Evolutionary conservation across 2,888 invertebrate genomes (phyloP), one percentile per base, ranked within the genome.

Genomic region (Microctonus hyperodae): DNA sequence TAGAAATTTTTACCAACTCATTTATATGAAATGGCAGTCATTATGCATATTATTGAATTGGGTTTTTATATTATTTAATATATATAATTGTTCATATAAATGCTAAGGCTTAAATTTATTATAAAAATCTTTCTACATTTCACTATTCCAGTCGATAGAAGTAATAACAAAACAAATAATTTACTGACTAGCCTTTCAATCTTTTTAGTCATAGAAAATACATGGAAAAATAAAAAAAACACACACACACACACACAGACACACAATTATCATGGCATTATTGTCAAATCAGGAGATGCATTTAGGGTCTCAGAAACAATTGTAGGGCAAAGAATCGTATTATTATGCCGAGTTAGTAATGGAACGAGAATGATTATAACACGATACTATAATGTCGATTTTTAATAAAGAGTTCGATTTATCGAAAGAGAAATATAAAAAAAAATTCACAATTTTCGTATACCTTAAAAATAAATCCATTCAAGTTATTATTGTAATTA

Each of bases 261-360:
- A n/a, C n/a, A n/a, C n/a, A 57, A 44, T 69, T 58, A 33, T 10
- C 37, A 51, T 57, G 50, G 58, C 25, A 48, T 60, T 48, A 44
- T 13, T 33, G 33, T 20, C 23, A 9, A 33, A 13, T n/a, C 40
- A 58, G 40, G 22, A 56, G 33, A 20, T 11, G 33, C 20, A 13
- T 28, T 28, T 56, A 44, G 59, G 16, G 2, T 23, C 23, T 60
- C 28, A 31, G 25, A 44, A 31, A 55, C n/a, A 44, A 33, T 55
- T 4, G 20, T 33, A 55, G 33, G 2, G 13, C 31, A 31, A 1
- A 55, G 7, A 20, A 2, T 44, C 44, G 16, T 48, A 60, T 40
- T 1, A 23, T 35, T 40, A 40, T 40, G 25, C 11, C 37, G 16
- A 23, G n/a, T 9, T 25, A 51, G 7, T 25, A 51, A 25, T 25